These are phyloP conservation scores for Archilochus colubris DNA, from an alignment of 2,113 vertebrate genomes.

Conservation along the genomic window DNA sequence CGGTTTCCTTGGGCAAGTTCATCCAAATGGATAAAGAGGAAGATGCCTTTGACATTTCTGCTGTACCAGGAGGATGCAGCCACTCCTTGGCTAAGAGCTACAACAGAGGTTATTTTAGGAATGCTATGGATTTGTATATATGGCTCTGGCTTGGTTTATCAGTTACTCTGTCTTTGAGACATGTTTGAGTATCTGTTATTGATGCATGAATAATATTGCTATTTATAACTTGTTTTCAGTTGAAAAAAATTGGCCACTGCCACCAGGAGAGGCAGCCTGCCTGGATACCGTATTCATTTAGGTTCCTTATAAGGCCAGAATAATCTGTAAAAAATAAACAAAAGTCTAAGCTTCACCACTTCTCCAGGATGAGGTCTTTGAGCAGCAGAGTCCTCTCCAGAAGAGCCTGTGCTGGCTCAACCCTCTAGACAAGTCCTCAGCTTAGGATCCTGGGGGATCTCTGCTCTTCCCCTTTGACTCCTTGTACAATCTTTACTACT, in stretches of 20 bases:
- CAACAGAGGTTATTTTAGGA: conserved; percentile 62
- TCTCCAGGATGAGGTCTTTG: not conserved
- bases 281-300: fast-evolving
- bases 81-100: not conserved
- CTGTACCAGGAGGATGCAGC: conserved; percentile 15
- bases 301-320: not conserved
- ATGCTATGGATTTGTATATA: conserved; percentile 16
- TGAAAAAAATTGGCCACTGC: not conserved
- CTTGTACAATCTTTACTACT: not conserved
- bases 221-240: conserved; percentile 9
- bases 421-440: not conserved
- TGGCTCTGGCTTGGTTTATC: not conserved
- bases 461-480: not conserved
- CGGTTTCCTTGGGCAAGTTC: conserved; percentile 20
- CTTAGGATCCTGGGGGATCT: conserved; percentile 40
- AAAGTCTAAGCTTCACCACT: not conserved
- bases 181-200: not conserved
- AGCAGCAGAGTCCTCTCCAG: not conserved
- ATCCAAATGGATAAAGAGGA: conserved; percentile 42
- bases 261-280: not conserved
- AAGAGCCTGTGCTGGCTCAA: not conserved
- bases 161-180: not conserved
- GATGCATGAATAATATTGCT: conserved; percentile 3
- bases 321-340: not conserved
- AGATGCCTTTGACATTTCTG: conserved; percentile 57